Base-by-base conservation (phyloP, 2,888 invertebrate species). In the Tridacna crocea region DNA sequence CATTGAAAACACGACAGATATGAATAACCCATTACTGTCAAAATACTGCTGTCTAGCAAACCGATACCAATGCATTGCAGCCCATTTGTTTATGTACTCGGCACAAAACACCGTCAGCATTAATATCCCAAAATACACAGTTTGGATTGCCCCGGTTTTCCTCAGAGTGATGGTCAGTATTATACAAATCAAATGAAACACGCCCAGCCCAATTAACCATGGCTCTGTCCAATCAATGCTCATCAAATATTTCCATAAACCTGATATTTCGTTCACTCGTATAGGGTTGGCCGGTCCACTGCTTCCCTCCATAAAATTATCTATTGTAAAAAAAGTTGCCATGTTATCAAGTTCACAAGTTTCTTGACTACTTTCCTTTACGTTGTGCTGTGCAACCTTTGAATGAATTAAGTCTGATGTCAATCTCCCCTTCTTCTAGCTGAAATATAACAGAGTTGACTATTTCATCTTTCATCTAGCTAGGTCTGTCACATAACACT, bases 31-130 rank as follows among this genome's bases (percentile, higher is more conserved):
- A 95, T 97, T 97, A 91, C 97, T 97, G 94, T 98, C 98, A 94
- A 98, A 98, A 94, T 98, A 98, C 93, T 98, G 98, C 91, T 98
- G 98, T 90, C 96, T 96, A 0, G 98, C 97, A 94, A 98, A 98
- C 80, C 96, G 95, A 95, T 94, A 96, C 98, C 98, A 98, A 94
- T 98, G 97, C 86, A 96, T 96, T 0, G 98, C 97, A 4, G 98
- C 98, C 85, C 97, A 96, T 95, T 97, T 97, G 94, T 98, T 98
- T 89, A 98, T 97, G 90, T 96, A 97, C 95, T 98, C 98, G 27
- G 98, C 97, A 93, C 97, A 98, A 94, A 97, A 98, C 19, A 98
- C 98, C 83, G 98, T 94, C 61, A 97, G 95, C 91, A 98, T 98
- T 66, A 90, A 72, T 17, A 87, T 36, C 3, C 85, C 85, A 77